These are phyloP conservation scores for Sparidentex hasta DNA, from an alignment of 2,797 vertebrate species.

Conservation along the genomic window DNA sequence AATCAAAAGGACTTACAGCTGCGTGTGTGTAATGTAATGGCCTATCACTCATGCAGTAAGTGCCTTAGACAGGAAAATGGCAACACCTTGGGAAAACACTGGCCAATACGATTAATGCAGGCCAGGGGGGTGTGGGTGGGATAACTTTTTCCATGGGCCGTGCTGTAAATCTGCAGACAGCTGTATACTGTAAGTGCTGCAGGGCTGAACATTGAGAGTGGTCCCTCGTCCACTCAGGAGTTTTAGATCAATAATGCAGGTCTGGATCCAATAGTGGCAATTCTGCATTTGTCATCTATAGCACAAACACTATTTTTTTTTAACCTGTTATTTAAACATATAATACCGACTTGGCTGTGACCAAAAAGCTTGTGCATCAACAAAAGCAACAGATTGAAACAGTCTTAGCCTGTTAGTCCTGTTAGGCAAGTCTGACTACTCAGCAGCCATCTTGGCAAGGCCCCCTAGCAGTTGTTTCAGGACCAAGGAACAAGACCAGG, in stretches of 20 bases:
- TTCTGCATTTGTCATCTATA: conserved; percentile 24
- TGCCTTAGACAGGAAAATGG: conserved; percentile 73
- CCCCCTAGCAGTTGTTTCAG: no score
- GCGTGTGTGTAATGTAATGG: conserved; percentile 52
- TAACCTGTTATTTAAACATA: neutral
- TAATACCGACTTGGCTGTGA: neutral
- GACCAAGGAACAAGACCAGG: no score
- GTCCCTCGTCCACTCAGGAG: conserved; percentile 34
- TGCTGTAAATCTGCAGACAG: conserved; percentile 61
- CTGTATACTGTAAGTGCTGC: conserved; percentile 52
- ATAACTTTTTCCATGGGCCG: conserved; percentile 60
- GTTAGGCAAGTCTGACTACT: no score
- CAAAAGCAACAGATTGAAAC: neutral
- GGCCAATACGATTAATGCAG: conserved; percentile 68
- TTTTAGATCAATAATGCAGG: conserved; percentile 53
- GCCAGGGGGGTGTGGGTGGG: conserved; percentile 6
- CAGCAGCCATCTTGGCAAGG: no score
- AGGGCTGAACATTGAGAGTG: conserved; percentile 31
- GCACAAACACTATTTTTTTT: neutral
- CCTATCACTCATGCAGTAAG: conserved; percentile 73
- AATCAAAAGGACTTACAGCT: conserved; percentile 7
- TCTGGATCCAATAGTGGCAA: conserved; percentile 42
- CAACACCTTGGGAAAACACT: conserved; percentile 73
- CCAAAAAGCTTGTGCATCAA: neutral
- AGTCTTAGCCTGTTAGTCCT: neutral